These are phyloP conservation scores for Sprattus sprattus DNA, from an alignment of 2,113 vertebrate species.

Conservation along the genomic window DNA sequence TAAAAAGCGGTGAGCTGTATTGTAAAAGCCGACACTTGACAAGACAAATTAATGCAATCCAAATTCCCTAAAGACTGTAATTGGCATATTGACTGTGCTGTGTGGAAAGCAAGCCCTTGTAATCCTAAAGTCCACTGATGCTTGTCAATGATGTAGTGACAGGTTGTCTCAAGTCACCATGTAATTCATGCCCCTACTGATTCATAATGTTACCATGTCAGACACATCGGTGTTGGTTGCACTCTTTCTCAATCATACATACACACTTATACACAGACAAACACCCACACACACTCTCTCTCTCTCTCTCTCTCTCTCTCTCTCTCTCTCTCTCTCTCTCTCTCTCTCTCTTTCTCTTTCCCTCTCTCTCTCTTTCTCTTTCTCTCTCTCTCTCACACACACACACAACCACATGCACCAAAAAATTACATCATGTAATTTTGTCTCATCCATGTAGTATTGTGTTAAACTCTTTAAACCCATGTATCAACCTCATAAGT, in stretches of 20 bases:
- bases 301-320: too few species aligned
- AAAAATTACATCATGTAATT: neutral
- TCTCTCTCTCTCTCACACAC: too few species aligned
- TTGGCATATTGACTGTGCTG: constrained; percentile 11
- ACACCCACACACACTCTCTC: neutral
- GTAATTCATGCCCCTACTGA: neutral
- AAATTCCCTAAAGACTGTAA: constrained; percentile 4
- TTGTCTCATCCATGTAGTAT: neutral
- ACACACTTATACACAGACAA: too few species aligned
- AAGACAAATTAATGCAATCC: constrained; percentile 9
- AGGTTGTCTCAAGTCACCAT: neutral
- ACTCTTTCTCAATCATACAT: neutral
- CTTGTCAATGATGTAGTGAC: neutral
- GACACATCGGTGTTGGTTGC: neutral
- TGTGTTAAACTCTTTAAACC: neutral
- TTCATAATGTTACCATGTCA: neutral
- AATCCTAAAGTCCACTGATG: constrained; percentile 6
- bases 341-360: too few species aligned
- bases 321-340: too few species aligned
- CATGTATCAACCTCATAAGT: neutral
- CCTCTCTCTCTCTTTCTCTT: too few species aligned
- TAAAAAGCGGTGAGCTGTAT: neutral
- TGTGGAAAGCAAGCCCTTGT: neutral
- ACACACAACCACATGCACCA: neutral
- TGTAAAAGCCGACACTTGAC: neutral